These are phyloP conservation scores for Microcebus tavaratra DNA, from an alignment of 2,113 vertebrate genomes.

Conservation along the genomic window DNA sequence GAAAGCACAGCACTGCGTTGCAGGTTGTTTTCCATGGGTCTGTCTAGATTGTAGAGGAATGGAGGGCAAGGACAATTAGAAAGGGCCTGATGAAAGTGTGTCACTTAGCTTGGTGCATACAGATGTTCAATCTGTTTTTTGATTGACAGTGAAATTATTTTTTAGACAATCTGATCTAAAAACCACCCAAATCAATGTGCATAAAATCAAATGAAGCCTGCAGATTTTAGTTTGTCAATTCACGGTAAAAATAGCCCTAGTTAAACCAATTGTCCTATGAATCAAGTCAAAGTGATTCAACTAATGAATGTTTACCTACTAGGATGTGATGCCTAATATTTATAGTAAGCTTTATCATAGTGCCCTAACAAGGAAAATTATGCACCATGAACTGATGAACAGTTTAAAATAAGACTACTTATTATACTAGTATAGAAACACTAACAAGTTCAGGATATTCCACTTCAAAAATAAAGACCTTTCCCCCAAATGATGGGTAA, in stretches of 20 bases:
- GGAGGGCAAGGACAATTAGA: not conserved
- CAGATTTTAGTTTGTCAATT: constrained; percentile 41
- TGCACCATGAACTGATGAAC: not conserved
- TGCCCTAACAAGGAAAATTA: not conserved
- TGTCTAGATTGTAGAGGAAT: not conserved
- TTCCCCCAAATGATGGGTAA: not conserved
- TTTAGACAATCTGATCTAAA: constrained; percentile 28
- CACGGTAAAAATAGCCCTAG: constrained; percentile 4
- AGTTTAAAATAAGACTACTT: constrained; percentile 32
- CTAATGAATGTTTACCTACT: constrained; percentile 37
- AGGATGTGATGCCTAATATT: not conserved
- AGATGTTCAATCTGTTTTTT: not conserved
- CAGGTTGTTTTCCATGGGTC: not conserved
- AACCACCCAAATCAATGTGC: not conserved
- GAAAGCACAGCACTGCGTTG: not conserved
- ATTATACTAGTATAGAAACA: not conserved
- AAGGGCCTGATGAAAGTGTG: not conserved
- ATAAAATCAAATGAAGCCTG: not conserved
- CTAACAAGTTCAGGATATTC: not conserved
- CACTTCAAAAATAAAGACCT: not conserved
- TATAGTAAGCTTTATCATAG: not conserved
- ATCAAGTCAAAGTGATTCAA: constrained; percentile 66
- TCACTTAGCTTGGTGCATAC: not conserved
- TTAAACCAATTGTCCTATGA: constrained; percentile 47
- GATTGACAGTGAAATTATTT: constrained; percentile 7